A percentile compares a stretch with the other conserved stretches of the same genome.
Conservation (phyloP, 2,113 vertebrate species). For the Gymnobelideus leadbeateri region DNA sequence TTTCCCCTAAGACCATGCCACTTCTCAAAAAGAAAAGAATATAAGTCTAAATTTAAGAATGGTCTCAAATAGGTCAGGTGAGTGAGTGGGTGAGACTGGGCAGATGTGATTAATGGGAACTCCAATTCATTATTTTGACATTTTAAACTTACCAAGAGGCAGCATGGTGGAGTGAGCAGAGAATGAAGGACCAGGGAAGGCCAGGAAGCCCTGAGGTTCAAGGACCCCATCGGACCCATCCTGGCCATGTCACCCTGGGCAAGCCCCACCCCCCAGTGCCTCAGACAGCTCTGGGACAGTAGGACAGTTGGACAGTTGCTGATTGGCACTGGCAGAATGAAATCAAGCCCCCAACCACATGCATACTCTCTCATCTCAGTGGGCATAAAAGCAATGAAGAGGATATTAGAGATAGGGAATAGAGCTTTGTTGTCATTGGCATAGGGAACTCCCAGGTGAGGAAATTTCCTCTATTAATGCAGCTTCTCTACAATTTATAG, state of each 20-base stretch:
- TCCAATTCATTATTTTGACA: neutral
- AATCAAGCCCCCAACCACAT: neutral
- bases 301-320: neutral
- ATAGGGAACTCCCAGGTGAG: neutral
- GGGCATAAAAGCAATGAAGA: neutral
- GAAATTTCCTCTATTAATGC: neutral
- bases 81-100: neutral
- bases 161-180: neutral
- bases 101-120: neutral
- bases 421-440: neutral
- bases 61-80: neutral
- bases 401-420: neutral
- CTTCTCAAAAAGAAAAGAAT: conserved; percentile 28
- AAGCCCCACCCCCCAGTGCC: neutral
- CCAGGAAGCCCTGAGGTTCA: neutral
- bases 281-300: neutral
- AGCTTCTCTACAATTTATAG: neutral
- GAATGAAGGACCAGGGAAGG: neutral
- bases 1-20: neutral
- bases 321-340: neutral
- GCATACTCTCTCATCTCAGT: neutral
- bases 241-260: neutral
- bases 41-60: conserved; percentile 5
- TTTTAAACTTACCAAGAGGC: neutral
- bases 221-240: neutral